Evolutionary conservation across 2,888 invertebrate species (phyloP).

Genomic region (Lasioglossum oenotherae): DNA sequence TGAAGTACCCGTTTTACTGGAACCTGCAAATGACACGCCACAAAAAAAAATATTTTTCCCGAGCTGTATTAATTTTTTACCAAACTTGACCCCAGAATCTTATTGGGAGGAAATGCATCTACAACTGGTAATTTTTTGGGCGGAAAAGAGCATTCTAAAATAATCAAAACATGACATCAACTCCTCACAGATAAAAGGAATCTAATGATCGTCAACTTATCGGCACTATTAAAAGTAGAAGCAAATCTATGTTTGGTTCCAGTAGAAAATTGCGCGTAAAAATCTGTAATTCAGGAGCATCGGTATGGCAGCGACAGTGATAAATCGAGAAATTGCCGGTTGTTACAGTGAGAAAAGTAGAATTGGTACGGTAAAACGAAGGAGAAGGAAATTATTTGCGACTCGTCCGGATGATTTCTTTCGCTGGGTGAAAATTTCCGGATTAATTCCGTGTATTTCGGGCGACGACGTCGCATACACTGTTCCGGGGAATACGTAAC

Average conservation of each 20-base stretch:
- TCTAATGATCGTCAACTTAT: no score
- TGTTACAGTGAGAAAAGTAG: neutral
- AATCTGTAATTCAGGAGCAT: neutral
- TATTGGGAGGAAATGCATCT: no score
- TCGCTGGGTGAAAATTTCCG: neutral
- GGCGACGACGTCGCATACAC: neutral
- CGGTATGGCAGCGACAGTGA: neutral
- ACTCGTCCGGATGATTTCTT: neutral
- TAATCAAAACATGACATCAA: no score
- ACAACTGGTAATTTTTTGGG: no score
- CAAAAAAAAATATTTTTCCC: no score
- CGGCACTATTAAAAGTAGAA: no score
- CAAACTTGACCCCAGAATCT: no score
- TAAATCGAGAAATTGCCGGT: neutral
- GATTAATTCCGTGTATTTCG: slow-evolving; percentile 1
- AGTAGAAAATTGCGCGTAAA: neutral
- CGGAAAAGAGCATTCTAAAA: no score
- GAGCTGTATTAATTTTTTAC: no score
- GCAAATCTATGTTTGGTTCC: no score
- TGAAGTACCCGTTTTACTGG: no score
- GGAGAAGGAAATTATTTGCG: neutral
- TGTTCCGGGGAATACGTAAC: slow-evolving; percentile 16
- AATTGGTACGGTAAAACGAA: neutral
- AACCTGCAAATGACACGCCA: no score
- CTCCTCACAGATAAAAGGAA: neutral